These are phyloP conservation scores for Calidris pugnax DNA, from an alignment of 2,113 vertebrate species.

Conservation along the genomic window DNA sequence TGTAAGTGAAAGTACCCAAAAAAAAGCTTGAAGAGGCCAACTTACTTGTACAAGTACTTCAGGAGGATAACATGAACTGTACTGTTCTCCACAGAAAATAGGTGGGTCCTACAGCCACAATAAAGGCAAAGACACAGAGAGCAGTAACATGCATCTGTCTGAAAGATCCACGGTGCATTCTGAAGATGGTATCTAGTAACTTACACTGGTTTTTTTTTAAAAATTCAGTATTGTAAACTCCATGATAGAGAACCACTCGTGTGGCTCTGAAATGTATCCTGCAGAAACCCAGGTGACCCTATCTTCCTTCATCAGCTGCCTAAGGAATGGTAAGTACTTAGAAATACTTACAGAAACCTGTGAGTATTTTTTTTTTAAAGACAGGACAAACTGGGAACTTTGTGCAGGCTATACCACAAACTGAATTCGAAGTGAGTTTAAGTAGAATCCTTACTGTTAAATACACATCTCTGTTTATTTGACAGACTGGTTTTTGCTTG, in stretches of 20 bases:
- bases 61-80: neutral
- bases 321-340: neutral
- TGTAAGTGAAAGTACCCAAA: neutral
- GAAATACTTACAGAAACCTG: neutral
- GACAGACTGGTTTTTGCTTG: neutral
- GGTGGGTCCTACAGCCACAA: neutral
- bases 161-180: neutral
- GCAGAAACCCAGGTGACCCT: neutral
- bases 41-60: neutral
- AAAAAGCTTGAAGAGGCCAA: neutral
- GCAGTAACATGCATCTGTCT: fast-evolving
- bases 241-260: fast-evolving
- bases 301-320: neutral
- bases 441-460: neutral
- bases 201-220: neutral
- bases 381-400: neutral
- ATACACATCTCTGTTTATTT: neutral
- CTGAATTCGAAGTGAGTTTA: fast-evolving
- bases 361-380: neutral
- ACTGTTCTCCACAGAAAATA: neutral
- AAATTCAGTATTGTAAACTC: neutral
- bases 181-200: neutral
- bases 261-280: neutral
- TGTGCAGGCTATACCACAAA: neutral
- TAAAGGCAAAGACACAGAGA: fast-evolving